phyloP scores from a whole-genome alignment of 2,797 vertebrate genomes.

The Tolypeutes matacus region DNA sequence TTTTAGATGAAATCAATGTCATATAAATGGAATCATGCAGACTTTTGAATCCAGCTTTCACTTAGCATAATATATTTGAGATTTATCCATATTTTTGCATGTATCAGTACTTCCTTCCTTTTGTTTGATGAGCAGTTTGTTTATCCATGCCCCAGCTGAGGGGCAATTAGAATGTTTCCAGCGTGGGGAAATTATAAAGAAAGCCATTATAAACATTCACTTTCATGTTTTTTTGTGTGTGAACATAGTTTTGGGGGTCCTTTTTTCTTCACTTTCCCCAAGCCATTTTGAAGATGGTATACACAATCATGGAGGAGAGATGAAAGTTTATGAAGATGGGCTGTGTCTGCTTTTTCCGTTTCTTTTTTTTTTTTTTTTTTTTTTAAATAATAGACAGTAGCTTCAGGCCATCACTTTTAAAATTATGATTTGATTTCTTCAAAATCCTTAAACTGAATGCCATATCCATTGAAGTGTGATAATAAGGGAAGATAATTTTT shows the following conservation, averaged over 20 bases:
- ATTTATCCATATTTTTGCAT: background rate
- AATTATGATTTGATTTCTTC: background rate
- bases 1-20: background rate
- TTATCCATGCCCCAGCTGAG: background rate
- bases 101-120: background rate
- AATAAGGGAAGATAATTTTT: background rate
- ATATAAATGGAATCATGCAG: background rate
- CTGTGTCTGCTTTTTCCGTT: background rate
- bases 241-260: background rate
- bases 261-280: background rate
- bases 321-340: background rate
- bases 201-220: background rate
- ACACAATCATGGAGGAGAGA: background rate
- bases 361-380: background rate
- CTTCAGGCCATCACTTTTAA: background rate
- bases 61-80: background rate
- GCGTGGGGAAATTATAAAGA: background rate
- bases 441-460: background rate
- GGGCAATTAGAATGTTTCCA: background rate
- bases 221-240: background rate
- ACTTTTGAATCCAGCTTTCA: background rate
- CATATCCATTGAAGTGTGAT: rapidly evolving
- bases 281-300: background rate
- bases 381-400: background rate
- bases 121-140: background rate